A percentile compares a stretch with the other conserved stretches of the same genome.
These are phyloP conservation scores for Hecatera dysodea DNA, from an alignment of 2,888 invertebrate species.

Conservation along the genomic window DNA sequence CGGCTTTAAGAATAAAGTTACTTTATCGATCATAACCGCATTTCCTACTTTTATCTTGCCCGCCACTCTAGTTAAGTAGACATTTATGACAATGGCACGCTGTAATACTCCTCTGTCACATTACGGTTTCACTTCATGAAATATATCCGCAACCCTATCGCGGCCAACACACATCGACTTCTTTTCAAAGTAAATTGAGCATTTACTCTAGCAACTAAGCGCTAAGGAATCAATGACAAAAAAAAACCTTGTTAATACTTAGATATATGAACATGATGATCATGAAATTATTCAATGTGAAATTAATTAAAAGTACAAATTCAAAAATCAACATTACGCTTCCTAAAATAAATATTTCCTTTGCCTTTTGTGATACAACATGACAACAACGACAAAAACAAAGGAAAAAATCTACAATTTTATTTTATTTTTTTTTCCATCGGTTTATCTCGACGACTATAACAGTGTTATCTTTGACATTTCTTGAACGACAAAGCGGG, in stretches of 20 bases:
- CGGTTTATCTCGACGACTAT: conserved; percentile 38
- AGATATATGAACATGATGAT: too few relatives aligned
- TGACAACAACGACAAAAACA: background rate
- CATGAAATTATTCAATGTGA: background rate
- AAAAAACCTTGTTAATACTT: too few relatives aligned
- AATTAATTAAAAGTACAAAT: too few relatives aligned
- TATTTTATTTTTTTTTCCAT: conserved; percentile 51
- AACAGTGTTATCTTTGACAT: conserved; percentile 75
- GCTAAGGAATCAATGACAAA: too few relatives aligned
- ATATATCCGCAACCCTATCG: conserved; percentile 51
- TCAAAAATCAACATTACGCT: too few relatives aligned
- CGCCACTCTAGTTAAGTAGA: conserved; percentile 64
- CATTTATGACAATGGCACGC: conserved; percentile 63
- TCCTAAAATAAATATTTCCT: too few relatives aligned
- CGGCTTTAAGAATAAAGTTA: conserved; percentile 50
- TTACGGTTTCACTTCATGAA: conserved; percentile 58
- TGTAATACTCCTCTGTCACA: conserved; percentile 52
- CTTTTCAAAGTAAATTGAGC: conserved; percentile 53
- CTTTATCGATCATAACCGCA: conserved; percentile 62
- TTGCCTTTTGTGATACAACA: background rate
- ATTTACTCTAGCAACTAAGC: conserved; percentile 42
- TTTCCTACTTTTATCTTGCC: conserved; percentile 60
- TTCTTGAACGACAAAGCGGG: conserved; percentile 75
- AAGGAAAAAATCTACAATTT: conserved; percentile 24
- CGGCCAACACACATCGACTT: conserved; percentile 24